These are phyloP conservation scores for Synaphobranchus kaupii DNA, from an alignment of 2,797 vertebrate species.

Conservation along the genomic window DNA sequence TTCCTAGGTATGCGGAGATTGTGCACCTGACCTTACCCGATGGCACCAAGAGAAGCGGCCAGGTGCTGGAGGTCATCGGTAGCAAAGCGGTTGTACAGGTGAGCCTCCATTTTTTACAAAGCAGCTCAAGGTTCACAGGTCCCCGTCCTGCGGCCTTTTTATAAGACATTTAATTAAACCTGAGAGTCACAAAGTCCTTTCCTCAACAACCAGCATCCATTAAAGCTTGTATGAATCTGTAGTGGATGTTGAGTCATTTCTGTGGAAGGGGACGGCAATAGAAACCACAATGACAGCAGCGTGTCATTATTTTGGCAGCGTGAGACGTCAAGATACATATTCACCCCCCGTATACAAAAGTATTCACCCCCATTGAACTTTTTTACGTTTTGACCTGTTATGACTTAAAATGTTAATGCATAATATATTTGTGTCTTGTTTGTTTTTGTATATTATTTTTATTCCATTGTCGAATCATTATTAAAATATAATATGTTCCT, in stretches of 20 bases:
- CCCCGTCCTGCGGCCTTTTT: not conserved
- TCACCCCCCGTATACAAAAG: too few relatives aligned
- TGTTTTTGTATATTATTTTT: too few relatives aligned
- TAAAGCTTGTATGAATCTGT: not conserved
- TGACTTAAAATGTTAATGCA: too few relatives aligned
- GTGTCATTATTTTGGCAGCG: too few relatives aligned
- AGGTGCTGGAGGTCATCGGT: slow-evolving; percentile 81
- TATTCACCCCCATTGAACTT: not conserved
- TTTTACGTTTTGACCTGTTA: not conserved
- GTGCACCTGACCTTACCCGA: slow-evolving; percentile 80
- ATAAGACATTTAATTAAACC: not conserved
- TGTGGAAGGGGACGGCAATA: not conserved
- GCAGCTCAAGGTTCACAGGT: not conserved
- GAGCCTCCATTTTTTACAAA: slow-evolving; percentile 21
- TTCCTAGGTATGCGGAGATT: slow-evolving; percentile 80
- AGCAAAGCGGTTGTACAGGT: slow-evolving; percentile 81
- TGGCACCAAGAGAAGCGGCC: slow-evolving; percentile 78
- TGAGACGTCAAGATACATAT: too few relatives aligned
- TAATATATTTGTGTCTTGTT: too few relatives aligned
- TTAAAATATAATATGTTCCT: too few relatives aligned
- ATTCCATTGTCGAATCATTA: not conserved
- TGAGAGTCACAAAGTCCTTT: not conserved
- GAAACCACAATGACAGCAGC: not conserved
- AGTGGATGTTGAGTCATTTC: not conserved
- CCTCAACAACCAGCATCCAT: not conserved